Evolutionary conservation across 2,888 invertebrate genomes (phyloP).

Genomic region (Gnatocerus cornutus): DNA sequence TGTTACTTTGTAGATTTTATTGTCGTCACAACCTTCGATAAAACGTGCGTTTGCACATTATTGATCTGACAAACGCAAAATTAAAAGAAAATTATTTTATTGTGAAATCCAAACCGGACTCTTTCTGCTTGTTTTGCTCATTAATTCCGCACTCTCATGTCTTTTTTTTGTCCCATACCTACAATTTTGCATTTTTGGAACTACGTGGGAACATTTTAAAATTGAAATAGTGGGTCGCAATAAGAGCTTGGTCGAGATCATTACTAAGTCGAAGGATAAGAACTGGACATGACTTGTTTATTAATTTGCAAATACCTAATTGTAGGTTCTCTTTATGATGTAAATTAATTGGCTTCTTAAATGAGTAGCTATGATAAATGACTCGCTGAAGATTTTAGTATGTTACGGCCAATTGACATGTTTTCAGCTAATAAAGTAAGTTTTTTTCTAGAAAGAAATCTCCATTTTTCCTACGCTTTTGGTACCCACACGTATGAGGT

Average conservation of each 20-base stretch:
- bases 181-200: not conserved
- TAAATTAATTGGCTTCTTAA: too few species aligned
- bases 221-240: constrained; percentile 15
- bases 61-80: too few species aligned
- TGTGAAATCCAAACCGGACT: too few species aligned
- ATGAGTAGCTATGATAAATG: not conserved
- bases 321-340: not conserved
- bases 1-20: too few species aligned
- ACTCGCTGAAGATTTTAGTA: not conserved
- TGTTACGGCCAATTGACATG: not conserved
- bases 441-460: constrained; percentile 15
- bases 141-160: not conserved
- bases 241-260: not conserved
- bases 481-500: constrained; percentile 15
- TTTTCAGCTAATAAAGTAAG: constrained; percentile 11
- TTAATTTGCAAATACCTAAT: not conserved
- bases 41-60: too few species aligned
- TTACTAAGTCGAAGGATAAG: not conserved
- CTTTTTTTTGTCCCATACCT: not conserved
- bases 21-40: too few species aligned
- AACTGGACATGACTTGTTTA: not conserved
- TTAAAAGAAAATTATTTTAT: too few species aligned
- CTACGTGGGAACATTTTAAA: constrained; percentile 3
- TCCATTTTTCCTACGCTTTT: constrained; percentile 32
- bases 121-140: too few species aligned